Base-by-base conservation (phyloP, 2,113 vertebrate genomes). In the Psophia crepitans region DNA sequence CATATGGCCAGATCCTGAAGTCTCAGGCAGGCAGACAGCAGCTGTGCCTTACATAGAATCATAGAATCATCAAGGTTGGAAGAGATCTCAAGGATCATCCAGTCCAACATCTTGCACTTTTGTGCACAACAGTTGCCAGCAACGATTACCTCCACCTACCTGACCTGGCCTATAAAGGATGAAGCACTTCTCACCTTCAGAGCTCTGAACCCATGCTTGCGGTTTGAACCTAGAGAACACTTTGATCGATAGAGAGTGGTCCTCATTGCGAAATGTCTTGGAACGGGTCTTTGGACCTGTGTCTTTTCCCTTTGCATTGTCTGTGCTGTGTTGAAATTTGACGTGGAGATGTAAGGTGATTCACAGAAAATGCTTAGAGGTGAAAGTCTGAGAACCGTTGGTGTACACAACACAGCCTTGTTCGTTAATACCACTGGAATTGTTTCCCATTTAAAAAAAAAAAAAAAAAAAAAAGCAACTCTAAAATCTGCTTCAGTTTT, bases 331-430 rank as follows among this genome's bases (percentile, higher is more conserved):
- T 69, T 83, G 80, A 64, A 65, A 39, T 83, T 43, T 46, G 11
- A 27, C 24, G 16, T 37, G 33, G 28, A 76, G 23, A 27, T 61
- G 17, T 9, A 60, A 56, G 19, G 30, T 49, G 27, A 61, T 27
- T 54, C 28, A 37, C 12, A 63, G 39, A 61, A 64, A 9, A 9
- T 9, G 6, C 65, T 56, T 53, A 24, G 44, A 28, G 13, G 21
- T 68, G 19, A 24, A 92, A 30, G 20, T 60, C 48, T 43, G 57
- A 49, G 56, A 66, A 64, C 12, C 21, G 5, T 32, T 66, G 30
- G 3, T 64, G 14, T 54, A 53, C 17, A 26, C 30, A 70, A 15
- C 7, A 37, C 33, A 41, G 6, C 0, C 0, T 23, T 49, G 28
- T 44, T 85, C 56, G 14, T 90, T 92, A 27, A 20, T 24, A 78